These are phyloP conservation scores for Dryococelus australis DNA, from an alignment of 2,888 invertebrate genomes.

Conservation along the genomic window DNA sequence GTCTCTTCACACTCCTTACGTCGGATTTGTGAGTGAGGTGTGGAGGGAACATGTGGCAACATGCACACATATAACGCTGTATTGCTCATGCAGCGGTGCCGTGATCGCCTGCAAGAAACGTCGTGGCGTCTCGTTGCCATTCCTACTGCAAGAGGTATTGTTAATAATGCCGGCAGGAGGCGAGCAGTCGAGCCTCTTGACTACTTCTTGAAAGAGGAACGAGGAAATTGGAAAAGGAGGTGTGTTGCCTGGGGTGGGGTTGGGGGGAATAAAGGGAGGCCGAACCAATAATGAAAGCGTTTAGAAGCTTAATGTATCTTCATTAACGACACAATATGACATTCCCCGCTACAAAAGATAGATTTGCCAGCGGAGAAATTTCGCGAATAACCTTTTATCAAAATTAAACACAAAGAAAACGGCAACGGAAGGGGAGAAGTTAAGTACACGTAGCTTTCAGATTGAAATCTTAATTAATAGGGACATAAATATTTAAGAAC, in stretches of 20 bases:
- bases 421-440: constrained; percentile 5
- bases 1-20: no score
- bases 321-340: constrained; percentile 30
- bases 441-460: constrained; percentile 23
- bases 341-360: constrained; percentile 28
- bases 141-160: background rate
- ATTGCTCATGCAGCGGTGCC: no score
- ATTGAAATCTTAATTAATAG: constrained; percentile 29
- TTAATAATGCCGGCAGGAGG: constrained; percentile 1
- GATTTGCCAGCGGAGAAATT: constrained; percentile 26
- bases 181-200: background rate
- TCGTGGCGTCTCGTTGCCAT: background rate
- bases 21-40: no score
- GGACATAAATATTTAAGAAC: constrained; percentile 29
- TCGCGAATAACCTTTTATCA: constrained; percentile 28
- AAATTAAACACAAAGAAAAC: constrained; percentile 29
- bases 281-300: constrained; percentile 29
- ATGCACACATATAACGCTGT: no score
- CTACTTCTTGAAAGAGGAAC: background rate
- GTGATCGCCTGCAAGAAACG: no score
- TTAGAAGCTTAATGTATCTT: constrained; percentile 31
- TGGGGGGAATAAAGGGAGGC: background rate
- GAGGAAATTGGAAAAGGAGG: constrained; percentile 13
- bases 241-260: background rate
- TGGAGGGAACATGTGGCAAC: no score